A percentile compares a stretch with the other conserved stretches of the same genome.
These are phyloP conservation scores for Agelaius tricolor DNA, from an alignment of 2,113 vertebrate species.

Conservation along the genomic window DNA sequence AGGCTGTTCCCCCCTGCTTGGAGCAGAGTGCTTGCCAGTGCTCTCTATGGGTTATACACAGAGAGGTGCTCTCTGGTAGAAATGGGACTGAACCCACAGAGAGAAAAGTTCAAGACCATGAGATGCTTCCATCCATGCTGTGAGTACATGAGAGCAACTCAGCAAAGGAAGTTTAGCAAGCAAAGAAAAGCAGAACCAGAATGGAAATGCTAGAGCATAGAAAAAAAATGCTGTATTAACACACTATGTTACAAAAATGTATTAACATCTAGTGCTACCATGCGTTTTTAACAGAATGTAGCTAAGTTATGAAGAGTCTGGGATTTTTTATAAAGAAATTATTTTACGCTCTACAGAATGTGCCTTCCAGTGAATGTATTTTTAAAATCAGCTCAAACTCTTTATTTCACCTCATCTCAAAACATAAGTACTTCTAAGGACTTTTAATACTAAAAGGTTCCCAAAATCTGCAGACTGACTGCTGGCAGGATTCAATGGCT, in stretches of 20 bases:
- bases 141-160: background rate
- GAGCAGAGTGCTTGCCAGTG: background rate
- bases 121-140: background rate
- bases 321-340: background rate
- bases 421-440: background rate
- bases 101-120: background rate
- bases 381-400: background rate
- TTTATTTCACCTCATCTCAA: background rate
- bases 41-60: background rate
- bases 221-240: background rate
- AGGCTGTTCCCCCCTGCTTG: background rate
- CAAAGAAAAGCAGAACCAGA: constrained; percentile 3
- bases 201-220: background rate
- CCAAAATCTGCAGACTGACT: background rate
- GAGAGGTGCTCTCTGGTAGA: background rate
- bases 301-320: background rate
- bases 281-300: background rate
- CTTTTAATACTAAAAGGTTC: background rate
- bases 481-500: background rate
- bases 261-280: background rate
- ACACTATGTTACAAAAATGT: background rate
- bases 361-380: background rate
- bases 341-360: background rate
- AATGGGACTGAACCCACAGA: background rate
- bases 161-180: constrained; percentile 22